These are phyloP conservation scores for Typhlichthys eigenmanni DNA, from an alignment of 2,797 vertebrate genomes.

Conservation along the genomic window DNA sequence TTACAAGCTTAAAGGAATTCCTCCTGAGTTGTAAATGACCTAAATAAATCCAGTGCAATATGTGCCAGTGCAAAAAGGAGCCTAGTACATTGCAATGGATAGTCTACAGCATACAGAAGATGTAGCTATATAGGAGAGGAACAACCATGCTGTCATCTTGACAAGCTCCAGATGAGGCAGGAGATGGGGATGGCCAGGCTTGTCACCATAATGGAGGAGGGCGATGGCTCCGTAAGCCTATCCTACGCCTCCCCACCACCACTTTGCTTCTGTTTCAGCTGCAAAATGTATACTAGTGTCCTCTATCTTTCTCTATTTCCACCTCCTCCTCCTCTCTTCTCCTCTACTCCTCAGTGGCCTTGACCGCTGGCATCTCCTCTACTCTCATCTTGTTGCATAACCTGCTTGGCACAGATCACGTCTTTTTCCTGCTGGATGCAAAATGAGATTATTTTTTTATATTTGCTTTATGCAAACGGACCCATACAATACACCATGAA, in stretches of 20 bases:
- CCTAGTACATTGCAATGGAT: too few relatives aligned
- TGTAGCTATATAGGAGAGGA: constrained; percentile 1
- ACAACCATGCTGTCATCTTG: constrained; percentile 37
- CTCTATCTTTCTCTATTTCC: constrained; percentile 5
- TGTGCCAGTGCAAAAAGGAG: too few relatives aligned
- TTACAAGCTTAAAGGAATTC: too few relatives aligned
- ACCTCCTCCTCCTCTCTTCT: constrained; percentile 12
- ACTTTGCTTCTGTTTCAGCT: constrained; percentile 4
- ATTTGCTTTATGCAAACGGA: constrained; percentile 69
- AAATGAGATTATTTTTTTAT: constrained; percentile 47
- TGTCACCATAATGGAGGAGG: constrained; percentile 29
- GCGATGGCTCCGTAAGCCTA: constrained; percentile 39
- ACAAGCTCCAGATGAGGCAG: constrained; percentile 59
- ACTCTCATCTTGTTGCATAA: constrained; percentile 65
- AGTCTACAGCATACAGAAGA: background rate
- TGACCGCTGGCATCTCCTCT: constrained; percentile 45
- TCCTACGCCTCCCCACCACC: constrained; percentile 29
- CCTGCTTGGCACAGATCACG: constrained; percentile 61
- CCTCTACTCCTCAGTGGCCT: constrained; percentile 43
- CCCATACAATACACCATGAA: constrained; percentile 35
- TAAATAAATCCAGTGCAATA: too few relatives aligned
- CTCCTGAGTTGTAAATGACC: too few relatives aligned
- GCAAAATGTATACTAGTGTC: background rate
- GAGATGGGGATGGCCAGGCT: constrained; percentile 52
- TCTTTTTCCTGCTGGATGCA: constrained; percentile 62